Conservation (phyloP, 2,113 vertebrate species). For the Pantherophis guttatus region DNA sequence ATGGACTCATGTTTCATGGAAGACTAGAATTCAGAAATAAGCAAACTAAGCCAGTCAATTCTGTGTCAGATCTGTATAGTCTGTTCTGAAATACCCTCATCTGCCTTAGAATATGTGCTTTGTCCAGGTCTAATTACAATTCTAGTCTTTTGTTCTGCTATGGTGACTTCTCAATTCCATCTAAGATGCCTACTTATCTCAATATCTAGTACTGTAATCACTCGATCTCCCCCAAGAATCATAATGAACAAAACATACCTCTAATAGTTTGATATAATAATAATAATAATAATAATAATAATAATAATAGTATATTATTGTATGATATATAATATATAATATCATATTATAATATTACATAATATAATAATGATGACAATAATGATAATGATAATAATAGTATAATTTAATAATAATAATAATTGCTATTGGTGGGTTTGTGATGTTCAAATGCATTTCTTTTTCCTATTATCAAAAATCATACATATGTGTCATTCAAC, state of each 20-base stretch:
- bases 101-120: background rate
- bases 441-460: conserved; percentile 47
- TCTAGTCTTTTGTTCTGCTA: background rate
- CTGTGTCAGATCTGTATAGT: background rate
- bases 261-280: background rate
- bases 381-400: too few relatives aligned
- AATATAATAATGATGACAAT: too few relatives aligned
- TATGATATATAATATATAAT: too few relatives aligned
- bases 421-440: background rate
- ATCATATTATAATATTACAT: too few relatives aligned
- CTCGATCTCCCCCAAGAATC: background rate
- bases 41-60: background rate
- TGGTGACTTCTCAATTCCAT: background rate
- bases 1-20: background rate
- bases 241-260: background rate
- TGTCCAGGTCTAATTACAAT: background rate
- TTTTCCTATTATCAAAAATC: conserved; percentile 59
- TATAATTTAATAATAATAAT: conserved; percentile 29
- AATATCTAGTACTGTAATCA: background rate
- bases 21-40: background rate
- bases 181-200: background rate
- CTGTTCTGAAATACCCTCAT: background rate
- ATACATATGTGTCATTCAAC: conserved; percentile 50
- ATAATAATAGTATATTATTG: too few relatives aligned
- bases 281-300: too few relatives aligned